Evolutionary conservation across 2,113 vertebrate species (phyloP).

Genomic region (Mirounga angustirostris): DNA sequence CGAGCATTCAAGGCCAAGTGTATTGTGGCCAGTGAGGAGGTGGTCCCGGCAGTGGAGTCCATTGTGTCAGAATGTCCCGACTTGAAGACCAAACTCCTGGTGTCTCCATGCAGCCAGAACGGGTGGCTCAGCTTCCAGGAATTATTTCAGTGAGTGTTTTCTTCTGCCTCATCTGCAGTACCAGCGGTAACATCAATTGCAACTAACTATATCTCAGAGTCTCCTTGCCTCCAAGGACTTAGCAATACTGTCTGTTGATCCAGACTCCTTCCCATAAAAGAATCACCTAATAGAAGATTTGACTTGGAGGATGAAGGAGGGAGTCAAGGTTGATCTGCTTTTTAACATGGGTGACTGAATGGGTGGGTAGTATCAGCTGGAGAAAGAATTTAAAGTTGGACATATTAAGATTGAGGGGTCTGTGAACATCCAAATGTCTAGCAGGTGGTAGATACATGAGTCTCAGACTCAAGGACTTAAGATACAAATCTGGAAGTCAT

Average conservation of each 20-base stretch:
- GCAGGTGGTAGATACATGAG: not conserved
- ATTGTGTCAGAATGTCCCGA: slow-evolving; percentile 85
- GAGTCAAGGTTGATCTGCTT: not conserved
- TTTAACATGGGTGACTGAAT: not conserved
- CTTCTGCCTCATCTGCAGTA: not conserved
- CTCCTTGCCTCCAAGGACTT: not conserved
- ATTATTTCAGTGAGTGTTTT: slow-evolving; percentile 87
- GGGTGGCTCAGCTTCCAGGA: slow-evolving; percentile 90
- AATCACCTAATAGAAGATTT: not conserved
- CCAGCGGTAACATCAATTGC: not conserved
- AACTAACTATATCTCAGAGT: not conserved
- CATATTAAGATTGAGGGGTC: not conserved
- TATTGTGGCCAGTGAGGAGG: slow-evolving; percentile 86
- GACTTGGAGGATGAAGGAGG: not conserved
- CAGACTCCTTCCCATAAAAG: not conserved
- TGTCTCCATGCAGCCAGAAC: slow-evolving; percentile 83
- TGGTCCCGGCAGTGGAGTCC: slow-evolving; percentile 87
- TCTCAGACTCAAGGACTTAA: not conserved
- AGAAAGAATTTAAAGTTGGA: not conserved
- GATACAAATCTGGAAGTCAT: not conserved
- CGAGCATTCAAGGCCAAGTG: slow-evolving; percentile 88
- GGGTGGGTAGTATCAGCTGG: not conserved
- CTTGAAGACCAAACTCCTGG: slow-evolving; percentile 88
- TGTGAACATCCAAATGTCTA: not conserved
- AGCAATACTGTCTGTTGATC: not conserved